Base-by-base conservation (phyloP, 2,113 vertebrate genomes). In the Malurus melanocephalus region DNA sequence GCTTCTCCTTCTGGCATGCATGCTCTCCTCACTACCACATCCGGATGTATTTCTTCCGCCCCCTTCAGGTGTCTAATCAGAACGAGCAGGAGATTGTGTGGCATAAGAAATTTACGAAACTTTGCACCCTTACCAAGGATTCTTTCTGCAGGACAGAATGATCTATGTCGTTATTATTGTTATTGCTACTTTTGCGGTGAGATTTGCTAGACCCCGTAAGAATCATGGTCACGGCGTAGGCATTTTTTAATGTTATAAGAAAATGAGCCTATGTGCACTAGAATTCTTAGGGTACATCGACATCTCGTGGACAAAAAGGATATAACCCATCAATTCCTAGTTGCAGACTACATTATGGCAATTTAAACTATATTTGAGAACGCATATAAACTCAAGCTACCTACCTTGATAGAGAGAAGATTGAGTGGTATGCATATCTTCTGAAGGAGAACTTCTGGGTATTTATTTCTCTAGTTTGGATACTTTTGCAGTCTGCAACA, bases 221-320 rank as follows among this genome's bases (percentile, higher is more conserved):
- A 93, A 71, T 45, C 17, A 56, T 2, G 65, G 10, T 24, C 68
- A 9, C 15, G 35, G 24, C 1, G 0, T 16, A 72, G 35, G 26
- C 46, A 10, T 5, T 11, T 15, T 30, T 80, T 35, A 6, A 6
- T 10, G 0, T 46, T 19, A 2, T 0, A 11, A 49, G 40, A 60
- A 38, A 49, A 19, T 23, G 7, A 13, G 57, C 7, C 28, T 5
- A 11, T 0, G 3, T 9, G 12, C 11, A 1, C 8, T 22, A 11
- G 27, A 94, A 92, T 89, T 85, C 51, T 96, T 95, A 87, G 95
- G 26, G 21, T 87, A 73, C 56, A 78, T 72, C 38, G 96, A 94
- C 96, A 96, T 93, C 96, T 92, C 49, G 90, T 96, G 96, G 94
- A 53, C 77, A 88, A 51, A 87, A 66, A 13, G 23, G 80, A 86